Evolutionary conservation across 1,140 invertebrate species (phyloP).

Genomic region (Drosophila sturtevanti): DNA sequence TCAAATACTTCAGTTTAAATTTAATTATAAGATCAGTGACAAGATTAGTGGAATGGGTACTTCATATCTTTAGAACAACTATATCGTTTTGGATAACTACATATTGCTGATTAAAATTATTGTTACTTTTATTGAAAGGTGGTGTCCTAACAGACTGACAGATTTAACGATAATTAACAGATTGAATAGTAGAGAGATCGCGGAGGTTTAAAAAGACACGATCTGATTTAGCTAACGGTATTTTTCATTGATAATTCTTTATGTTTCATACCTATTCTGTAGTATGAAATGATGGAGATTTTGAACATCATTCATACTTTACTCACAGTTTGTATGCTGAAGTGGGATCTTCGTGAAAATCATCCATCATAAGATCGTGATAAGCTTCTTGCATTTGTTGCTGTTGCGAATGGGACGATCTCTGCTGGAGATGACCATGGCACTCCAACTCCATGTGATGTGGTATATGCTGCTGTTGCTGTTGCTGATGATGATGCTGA

Average conservation of each 20-base stretch:
- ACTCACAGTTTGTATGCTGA: conserved; percentile 71
- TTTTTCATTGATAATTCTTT: background rate
- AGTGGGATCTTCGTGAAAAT: conserved; percentile 67
- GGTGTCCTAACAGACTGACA: too few relatives aligned
- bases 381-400: conserved; percentile 55
- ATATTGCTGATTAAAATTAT: too few relatives aligned
- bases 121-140: too few relatives aligned
- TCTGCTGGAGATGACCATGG: conserved; percentile 38
- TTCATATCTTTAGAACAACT: too few relatives aligned
- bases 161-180: too few relatives aligned
- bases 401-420: conserved; percentile 15
- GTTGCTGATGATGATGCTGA: conserved; percentile 36
- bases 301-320: conserved; percentile 21
- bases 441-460: conserved; percentile 49
- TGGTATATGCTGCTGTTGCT: conserved; percentile 25
- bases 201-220: too few relatives aligned
- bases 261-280: background rate
- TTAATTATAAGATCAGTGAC: too few relatives aligned
- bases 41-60: too few relatives aligned
- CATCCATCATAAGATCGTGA: conserved; percentile 72
- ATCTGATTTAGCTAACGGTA: too few relatives aligned
- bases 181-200: too few relatives aligned
- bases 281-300: background rate
- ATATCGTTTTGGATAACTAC: background rate
- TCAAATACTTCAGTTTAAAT: too few relatives aligned